Evolutionary conservation across 2,113 vertebrate species (phyloP).

Genomic region (Procavia capensis): DNA sequence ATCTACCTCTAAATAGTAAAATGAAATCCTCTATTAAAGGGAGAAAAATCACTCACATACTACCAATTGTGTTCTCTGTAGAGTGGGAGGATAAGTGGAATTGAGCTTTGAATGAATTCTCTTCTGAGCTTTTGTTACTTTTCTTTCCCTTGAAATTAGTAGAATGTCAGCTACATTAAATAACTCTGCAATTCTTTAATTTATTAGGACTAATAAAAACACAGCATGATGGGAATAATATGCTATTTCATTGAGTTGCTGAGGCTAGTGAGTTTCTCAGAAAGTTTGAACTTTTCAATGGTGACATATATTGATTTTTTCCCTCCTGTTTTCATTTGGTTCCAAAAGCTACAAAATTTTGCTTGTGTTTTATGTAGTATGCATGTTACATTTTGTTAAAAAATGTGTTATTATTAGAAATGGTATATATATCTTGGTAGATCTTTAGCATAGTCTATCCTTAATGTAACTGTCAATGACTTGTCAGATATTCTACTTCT

Average conservation of each 20-base stretch:
- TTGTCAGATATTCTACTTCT: not conserved
- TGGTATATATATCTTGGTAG: not conserved
- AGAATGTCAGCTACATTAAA: constrained; percentile 75
- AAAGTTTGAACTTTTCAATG: constrained; percentile 58
- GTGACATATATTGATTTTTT: not conserved
- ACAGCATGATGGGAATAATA: constrained; percentile 67
- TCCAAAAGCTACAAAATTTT: constrained; percentile 9
- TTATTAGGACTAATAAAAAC: constrained; percentile 78
- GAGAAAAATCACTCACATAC: constrained; percentile 59
- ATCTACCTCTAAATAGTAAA: constrained; percentile 76
- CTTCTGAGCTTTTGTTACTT: constrained; percentile 63
- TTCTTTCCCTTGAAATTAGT: constrained; percentile 73
- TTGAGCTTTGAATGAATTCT: constrained; percentile 68
- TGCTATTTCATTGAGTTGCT: constrained; percentile 59
- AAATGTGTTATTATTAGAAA: constrained; percentile 35
- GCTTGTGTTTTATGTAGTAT: not conserved
- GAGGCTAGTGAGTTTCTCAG: constrained; percentile 33
- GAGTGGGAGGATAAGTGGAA: constrained; percentile 68
- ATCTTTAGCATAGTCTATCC: not conserved
- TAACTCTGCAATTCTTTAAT: constrained; percentile 74
- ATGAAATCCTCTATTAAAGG: constrained; percentile 66
- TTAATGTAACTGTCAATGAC: not conserved
- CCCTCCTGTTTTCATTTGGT: not conserved
- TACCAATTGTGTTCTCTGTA: constrained; percentile 61
- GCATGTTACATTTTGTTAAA: not conserved